phyloP scores from a whole-genome alignment of 2,113 vertebrate species.

The Grus americana region DNA sequence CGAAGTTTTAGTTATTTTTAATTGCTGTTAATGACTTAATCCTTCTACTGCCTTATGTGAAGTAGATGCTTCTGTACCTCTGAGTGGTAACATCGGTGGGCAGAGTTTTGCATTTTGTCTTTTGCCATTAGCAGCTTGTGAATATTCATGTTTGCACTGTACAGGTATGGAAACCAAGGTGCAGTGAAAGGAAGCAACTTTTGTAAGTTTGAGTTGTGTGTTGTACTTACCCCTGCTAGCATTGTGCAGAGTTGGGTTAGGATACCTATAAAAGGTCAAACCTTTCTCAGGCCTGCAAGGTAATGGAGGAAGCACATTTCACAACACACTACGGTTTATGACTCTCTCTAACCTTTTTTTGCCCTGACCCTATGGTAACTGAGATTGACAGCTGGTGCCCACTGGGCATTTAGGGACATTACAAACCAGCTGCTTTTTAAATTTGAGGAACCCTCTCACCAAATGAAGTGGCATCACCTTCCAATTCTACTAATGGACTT shows the following conservation, averaged over 20 bases:
- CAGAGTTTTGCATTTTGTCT: neutral
- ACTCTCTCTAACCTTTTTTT: constrained; percentile 60
- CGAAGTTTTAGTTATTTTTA: neutral
- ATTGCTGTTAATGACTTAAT: neutral
- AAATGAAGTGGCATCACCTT: constrained; percentile 65
- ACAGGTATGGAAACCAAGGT: neutral
- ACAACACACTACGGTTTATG: constrained; percentile 48
- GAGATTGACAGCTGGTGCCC: constrained; percentile 66
- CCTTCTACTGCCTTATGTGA: neutral
- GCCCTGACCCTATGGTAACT: constrained; percentile 46
- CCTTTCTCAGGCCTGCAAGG: constrained; percentile 39
- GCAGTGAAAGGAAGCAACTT: neutral
- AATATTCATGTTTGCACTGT: neutral
- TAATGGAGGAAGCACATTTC: constrained; percentile 57
- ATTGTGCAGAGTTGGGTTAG: neutral
- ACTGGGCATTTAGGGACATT: constrained; percentile 56
- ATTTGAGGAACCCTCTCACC: constrained; percentile 57
- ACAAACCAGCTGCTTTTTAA: constrained; percentile 59
- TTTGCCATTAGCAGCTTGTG: neutral
- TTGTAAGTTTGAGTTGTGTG: neutral
- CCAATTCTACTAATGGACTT: constrained; percentile 69
- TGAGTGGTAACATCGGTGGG: neutral
- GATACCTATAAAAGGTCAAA: constrained; percentile 58
- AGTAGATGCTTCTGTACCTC: neutral
- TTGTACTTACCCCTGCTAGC: constrained; percentile 27